Conservation (phyloP, 2,888 invertebrate species). For the Villa cingulata region DNA sequence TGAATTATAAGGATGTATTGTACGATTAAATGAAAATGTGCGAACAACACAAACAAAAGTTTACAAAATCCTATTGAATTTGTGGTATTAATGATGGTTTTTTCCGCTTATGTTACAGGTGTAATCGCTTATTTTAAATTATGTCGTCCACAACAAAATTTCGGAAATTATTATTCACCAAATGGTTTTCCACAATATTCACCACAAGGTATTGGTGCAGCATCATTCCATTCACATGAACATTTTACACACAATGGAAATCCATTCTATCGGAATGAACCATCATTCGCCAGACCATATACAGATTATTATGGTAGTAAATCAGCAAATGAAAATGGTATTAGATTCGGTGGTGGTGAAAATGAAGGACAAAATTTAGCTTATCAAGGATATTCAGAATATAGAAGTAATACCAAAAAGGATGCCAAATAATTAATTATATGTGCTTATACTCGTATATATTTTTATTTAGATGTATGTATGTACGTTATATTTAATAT, state of each 20-base stretch:
- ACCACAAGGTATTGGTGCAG: constrained; percentile 58
- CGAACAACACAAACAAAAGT: not conserved
- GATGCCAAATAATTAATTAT: constrained; percentile 15
- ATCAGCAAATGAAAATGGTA: constrained; percentile 34
- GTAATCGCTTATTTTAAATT: constrained; percentile 74
- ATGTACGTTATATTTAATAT: too few relatives aligned
- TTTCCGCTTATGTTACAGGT: constrained; percentile 35
- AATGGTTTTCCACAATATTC: constrained; percentile 47
- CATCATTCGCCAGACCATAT: constrained; percentile 32
- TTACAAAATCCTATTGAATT: not conserved
- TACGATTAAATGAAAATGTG: too few relatives aligned
- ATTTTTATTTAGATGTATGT: too few relatives aligned
- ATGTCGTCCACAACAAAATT: constrained; percentile 56
- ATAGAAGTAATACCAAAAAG: constrained; percentile 42
- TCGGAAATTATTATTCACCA: constrained; percentile 34
- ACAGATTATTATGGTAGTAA: constrained; percentile 35
- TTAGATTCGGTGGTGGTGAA: constrained; percentile 45
- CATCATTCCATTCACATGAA: constrained; percentile 42
- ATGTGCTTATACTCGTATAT: too few relatives aligned
- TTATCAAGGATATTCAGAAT: constrained; percentile 57
- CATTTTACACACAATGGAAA: constrained; percentile 31
- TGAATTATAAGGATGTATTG: too few relatives aligned
- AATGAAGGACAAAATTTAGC: constrained; percentile 56
- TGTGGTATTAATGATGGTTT: not conserved
- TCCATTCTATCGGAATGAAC: constrained; percentile 25